Evolutionary conservation across 2,797 vertebrate genomes (phyloP).

Genomic region (Microhierax caerulescens): DNA sequence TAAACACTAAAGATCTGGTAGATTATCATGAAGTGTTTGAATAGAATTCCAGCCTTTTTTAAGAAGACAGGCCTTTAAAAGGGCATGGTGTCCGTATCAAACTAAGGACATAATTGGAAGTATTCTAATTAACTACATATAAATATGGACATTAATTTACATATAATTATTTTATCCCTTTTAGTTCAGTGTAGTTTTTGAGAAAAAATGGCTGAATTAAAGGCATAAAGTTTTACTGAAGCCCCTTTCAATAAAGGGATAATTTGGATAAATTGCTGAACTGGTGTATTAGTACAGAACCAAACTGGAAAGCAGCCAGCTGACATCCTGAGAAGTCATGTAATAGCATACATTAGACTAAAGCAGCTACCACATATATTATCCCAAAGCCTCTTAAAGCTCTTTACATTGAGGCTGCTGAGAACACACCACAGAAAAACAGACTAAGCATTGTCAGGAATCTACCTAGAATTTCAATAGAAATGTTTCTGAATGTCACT

Average conservation of each 20-base stretch:
- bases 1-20: not conserved
- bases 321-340: not conserved
- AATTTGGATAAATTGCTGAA: not conserved
- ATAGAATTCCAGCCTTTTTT: not conserved
- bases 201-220: not conserved
- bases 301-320: not conserved
- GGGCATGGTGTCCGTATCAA: not conserved
- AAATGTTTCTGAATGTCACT: not conserved
- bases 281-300: not conserved
- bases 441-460: not conserved
- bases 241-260: not conserved
- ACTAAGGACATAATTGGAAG: not conserved
- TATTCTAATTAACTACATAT: not conserved
- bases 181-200: not conserved
- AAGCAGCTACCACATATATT: not conserved
- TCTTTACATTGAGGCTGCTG: not conserved
- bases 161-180: not conserved
- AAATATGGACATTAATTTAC: not conserved
- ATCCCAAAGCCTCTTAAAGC: not conserved
- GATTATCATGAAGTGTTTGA: not conserved
- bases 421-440: not conserved
- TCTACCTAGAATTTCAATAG: not conserved
- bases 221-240: not conserved
- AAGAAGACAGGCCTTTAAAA: not conserved
- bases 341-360: not conserved